phyloP scores from a whole-genome alignment of 2,113 vertebrate species.

The Malurus melanocephalus region DNA sequence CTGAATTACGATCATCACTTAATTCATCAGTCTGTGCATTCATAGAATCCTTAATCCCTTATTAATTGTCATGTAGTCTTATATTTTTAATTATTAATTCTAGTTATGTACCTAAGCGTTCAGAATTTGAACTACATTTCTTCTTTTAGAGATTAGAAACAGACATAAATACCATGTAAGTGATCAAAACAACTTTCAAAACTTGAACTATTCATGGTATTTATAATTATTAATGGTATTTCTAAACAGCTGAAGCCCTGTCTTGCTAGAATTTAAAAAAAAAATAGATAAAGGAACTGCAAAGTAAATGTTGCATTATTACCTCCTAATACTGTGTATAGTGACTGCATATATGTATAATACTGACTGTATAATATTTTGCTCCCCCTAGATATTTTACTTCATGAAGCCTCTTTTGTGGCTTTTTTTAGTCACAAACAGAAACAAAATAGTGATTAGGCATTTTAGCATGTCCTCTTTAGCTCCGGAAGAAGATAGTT shows the following conservation, averaged over 20 bases:
- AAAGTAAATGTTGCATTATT: background rate
- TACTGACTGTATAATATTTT: background rate
- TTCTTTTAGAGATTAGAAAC: background rate
- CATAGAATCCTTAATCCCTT: background rate
- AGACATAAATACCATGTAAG: background rate
- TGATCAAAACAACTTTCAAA: background rate
- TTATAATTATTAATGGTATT: background rate
- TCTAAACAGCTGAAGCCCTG: background rate
- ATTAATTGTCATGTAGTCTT: background rate
- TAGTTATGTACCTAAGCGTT: background rate
- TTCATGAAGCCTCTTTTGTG: background rate
- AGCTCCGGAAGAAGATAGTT: background rate
- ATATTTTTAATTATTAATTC: background rate
- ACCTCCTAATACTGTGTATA: background rate
- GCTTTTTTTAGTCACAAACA: background rate
- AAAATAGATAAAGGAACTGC: too few species aligned
- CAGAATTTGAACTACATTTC: background rate
- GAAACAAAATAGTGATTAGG: background rate
- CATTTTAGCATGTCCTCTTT: background rate
- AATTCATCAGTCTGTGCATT: background rate
- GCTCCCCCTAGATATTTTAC: background rate
- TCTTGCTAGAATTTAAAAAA: background rate
- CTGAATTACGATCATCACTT: background rate
- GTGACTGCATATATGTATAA: background rate
- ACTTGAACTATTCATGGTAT: background rate